Conservation (phyloP, 2,888 invertebrate genomes). For the Apamea crenata region DNA sequence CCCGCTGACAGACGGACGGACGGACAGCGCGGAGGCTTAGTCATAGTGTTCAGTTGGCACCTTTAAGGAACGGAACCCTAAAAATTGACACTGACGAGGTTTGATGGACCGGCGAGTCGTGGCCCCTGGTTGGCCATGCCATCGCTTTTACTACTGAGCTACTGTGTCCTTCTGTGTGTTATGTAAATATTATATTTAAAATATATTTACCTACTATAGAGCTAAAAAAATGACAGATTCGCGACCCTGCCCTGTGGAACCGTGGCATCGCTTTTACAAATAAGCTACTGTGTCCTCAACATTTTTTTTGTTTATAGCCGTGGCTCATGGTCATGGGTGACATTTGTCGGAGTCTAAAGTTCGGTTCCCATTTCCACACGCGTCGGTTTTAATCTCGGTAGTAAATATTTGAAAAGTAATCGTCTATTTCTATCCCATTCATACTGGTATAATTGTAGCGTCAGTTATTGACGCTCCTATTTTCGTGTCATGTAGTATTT, state of each 20-base stretch:
- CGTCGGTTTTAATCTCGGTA: neutral
- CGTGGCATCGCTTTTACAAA: neutral
- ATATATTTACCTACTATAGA: neutral
- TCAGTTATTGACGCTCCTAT: neutral
- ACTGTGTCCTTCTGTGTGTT: neutral
- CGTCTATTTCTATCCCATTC: slow-evolving; percentile 38
- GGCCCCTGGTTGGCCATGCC: neutral
- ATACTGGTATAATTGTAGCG: neutral
- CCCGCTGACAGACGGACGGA: neutral
- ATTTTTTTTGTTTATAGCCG: neutral
- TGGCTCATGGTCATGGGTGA: neutral
- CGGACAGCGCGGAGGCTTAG: too few species aligned
- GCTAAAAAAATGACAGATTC: neutral
- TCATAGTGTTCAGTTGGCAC: too few species aligned
- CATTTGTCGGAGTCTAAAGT: neutral
- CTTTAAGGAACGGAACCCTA: too few species aligned
- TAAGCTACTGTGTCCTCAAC: too few species aligned
- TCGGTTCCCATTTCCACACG: neutral
- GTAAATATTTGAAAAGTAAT: neutral
- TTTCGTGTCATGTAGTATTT: slow-evolving; percentile 10
- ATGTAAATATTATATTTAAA: neutral
- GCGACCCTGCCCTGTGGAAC: neutral
- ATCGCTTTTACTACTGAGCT: neutral
- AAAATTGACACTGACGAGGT: neutral
- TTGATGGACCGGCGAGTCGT: neutral